phyloP scores from a whole-genome alignment of 2,888 invertebrate genomes.

The Mimas tiliae region DNA sequence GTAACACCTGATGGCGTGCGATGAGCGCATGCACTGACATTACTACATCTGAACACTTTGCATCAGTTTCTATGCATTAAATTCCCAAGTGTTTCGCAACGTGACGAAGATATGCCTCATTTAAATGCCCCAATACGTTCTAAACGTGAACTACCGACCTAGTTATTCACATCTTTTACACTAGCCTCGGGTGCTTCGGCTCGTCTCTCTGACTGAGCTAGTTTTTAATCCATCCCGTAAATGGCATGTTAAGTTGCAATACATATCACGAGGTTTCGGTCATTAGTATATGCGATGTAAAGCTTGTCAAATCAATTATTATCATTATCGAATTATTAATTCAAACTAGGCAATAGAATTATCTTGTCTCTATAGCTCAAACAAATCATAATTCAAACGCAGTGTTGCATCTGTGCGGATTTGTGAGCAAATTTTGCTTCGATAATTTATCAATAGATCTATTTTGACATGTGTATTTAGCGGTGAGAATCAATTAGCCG shows the following conservation, averaged over 20 bases:
- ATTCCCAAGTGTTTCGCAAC: conserved; percentile 22
- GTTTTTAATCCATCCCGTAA: conserved; percentile 23
- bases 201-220: conserved; percentile 22
- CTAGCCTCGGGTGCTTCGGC: conserved; percentile 7
- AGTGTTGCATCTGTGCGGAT: not conserved
- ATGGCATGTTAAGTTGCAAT: conserved; percentile 5
- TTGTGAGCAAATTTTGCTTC: conserved; percentile 15
- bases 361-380: conserved; percentile 9
- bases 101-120: conserved; percentile 23
- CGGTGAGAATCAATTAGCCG: conserved; percentile 33
- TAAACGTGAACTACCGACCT: conserved; percentile 23
- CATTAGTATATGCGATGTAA: not conserved
- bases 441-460: conserved; percentile 19
- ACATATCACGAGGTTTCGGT: not conserved
- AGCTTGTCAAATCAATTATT: conserved; percentile 7
- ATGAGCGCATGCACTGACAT: conserved; percentile 15
- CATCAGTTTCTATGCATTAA: conserved; percentile 23
- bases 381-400: conserved; percentile 12
- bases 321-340: conserved; percentile 7
- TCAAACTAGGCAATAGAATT: not conserved
- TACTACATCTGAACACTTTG: conserved; percentile 13
- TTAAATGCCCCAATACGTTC: conserved; percentile 26
- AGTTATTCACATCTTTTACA: conserved; percentile 25
- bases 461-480: conserved; percentile 27
- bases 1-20: not conserved